Evolutionary conservation across 2,888 invertebrate species (phyloP).

Genomic region (Diarsia dahlii): DNA sequence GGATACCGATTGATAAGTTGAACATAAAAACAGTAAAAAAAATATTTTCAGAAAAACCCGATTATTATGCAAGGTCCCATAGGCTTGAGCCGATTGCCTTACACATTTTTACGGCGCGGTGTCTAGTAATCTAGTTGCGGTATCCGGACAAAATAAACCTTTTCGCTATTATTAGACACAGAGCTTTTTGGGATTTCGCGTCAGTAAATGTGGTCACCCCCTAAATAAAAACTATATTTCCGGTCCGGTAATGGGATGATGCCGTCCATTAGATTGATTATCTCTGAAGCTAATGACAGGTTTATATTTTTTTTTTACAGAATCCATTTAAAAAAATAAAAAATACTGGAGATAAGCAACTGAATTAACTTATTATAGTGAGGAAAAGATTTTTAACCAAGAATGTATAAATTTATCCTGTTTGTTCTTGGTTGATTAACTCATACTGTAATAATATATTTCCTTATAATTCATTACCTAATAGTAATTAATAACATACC

Average conservation of each 20-base stretch:
- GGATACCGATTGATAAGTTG: neutral
- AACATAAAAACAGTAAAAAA: neutral
- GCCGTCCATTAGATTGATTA: neutral
- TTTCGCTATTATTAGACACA: neutral
- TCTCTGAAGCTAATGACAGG: neutral
- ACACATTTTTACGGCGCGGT: no score
- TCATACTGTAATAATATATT: neutral
- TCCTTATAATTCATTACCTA: neutral
- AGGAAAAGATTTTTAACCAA: neutral
- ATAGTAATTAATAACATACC: constrained; percentile 75
- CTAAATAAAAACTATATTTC: neutral
- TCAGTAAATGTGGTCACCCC: neutral
- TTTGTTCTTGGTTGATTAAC: neutral
- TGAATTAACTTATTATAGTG: neutral
- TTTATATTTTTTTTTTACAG: neutral
- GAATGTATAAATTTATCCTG: neutral
- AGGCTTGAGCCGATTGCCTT: neutral
- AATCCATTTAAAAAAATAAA: neutral
- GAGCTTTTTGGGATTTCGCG: neutral
- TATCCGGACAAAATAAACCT: neutral
- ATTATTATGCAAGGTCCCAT: neutral
- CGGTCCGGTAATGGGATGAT: neutral
- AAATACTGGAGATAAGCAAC: neutral
- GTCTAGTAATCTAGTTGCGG: neutral
- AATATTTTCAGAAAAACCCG: neutral